Evolutionary conservation across 1,140 invertebrate genomes (phyloP).

Genomic region (Orius insidiosus): DNA sequence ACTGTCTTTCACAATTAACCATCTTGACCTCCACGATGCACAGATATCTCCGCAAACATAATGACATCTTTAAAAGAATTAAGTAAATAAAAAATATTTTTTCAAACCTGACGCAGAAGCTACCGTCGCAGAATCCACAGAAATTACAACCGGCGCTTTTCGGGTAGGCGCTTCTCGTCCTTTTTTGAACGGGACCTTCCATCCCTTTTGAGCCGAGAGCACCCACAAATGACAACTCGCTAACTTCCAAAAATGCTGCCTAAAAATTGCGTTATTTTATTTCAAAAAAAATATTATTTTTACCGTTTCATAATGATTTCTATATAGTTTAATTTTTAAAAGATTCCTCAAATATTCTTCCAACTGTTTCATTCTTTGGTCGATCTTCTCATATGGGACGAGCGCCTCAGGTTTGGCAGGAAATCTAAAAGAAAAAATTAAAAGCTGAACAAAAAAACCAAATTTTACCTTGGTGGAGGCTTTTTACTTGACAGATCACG

Average conservation of each 20-base stretch:
- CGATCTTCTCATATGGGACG: slow-evolving; percentile 54
- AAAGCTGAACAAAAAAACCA: background rate
- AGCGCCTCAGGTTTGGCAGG: slow-evolving; percentile 67
- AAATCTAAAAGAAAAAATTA: slow-evolving; percentile 35
- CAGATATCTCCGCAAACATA: slow-evolving; percentile 57
- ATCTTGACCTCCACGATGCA: slow-evolving; percentile 62
- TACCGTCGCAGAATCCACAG: slow-evolving; percentile 45
- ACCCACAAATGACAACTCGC: slow-evolving; percentile 71
- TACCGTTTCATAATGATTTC: slow-evolving; percentile 76
- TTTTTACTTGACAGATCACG: slow-evolving; percentile 25
- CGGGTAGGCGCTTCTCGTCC: slow-evolving; percentile 56
- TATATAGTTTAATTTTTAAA: slow-evolving; percentile 66
- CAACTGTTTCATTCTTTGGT: slow-evolving; percentile 53
- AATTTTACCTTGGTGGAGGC: slow-evolving; percentile 38
- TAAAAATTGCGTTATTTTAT: slow-evolving; percentile 26
- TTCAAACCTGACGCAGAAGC: slow-evolving; percentile 44
- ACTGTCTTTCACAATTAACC: slow-evolving; percentile 84
- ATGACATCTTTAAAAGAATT: slow-evolving; percentile 36
- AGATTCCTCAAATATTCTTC: slow-evolving; percentile 75
- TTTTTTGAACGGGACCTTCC: slow-evolving; percentile 74
- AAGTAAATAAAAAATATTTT: slow-evolving; percentile 1
- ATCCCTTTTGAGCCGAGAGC: slow-evolving; percentile 74
- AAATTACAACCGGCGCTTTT: slow-evolving; percentile 50
- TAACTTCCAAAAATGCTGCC: slow-evolving; percentile 79
- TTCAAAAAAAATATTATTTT: slow-evolving; percentile 22